Evolutionary conservation across 2,888 invertebrate species (phyloP), one percentile per base, ranked within the genome.

Genomic region (Petrolisthes cinctipes): DNA sequence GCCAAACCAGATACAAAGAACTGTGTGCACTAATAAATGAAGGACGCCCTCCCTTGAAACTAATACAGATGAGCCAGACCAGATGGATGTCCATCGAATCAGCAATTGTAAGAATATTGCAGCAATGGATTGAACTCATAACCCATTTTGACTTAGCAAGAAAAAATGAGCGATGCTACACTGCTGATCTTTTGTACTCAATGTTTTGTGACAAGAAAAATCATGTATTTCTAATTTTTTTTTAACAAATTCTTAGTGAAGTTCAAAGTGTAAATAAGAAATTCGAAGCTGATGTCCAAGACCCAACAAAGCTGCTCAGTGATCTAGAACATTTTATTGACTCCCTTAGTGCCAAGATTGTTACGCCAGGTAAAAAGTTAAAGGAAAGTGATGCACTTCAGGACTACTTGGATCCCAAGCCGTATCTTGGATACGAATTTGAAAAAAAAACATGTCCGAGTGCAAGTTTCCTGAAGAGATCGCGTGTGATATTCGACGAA

Each of bases 241-340:
- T 75, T 4, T 75, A 83, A 23, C 56, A 17, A 54, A 56, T 83
- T 57, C 56, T 57, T 23, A 23, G 23, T 54, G 82, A 82, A 82
- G 68, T 71, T 11, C 71, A 82, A 4, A 14, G 68, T 68, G 68
- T 71, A 6, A 68, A 82, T 37, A 82, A 71, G 53, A 68, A 82
- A 68, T 82, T 82, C 61, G 71, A 82, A 82, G 71, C 82, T 9
- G 54, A 66, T 53, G 11, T 2, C 11, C 68, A 53, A 6, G 82
- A 82, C n/a, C 71, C 82, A 82, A 82, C 82, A 51, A 82, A 82
- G 37, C 23, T 82, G 53, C 54, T 71, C 61, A 82, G 54, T 82
- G 73, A 82, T 37, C 37, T 82, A 9, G 82, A 53, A 2, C 82
- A 82, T 68, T 4, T 82, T 7, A 51, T 20, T 82, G 54, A 82